phyloP scores from a whole-genome alignment of 2,888 invertebrate species.

The Sphaerolaimus hirsutus region DNA sequence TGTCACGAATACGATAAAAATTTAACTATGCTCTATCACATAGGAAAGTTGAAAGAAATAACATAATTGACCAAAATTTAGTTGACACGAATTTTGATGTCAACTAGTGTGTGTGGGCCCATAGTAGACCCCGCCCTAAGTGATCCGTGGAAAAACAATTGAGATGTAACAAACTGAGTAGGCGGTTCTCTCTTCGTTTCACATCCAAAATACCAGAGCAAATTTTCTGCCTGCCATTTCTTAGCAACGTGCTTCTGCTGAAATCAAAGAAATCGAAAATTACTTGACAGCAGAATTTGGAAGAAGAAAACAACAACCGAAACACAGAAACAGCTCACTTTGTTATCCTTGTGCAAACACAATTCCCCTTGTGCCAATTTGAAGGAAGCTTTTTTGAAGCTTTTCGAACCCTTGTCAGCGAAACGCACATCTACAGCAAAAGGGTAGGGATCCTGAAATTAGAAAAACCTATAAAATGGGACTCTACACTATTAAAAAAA shows the following conservation, averaged over 20 bases:
- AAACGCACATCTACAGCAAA: conserved; percentile 18
- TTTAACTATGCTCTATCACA: no score
- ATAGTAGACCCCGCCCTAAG: neutral
- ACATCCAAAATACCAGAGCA: conserved; percentile 16
- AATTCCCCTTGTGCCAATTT: neutral
- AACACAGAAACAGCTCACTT: neutral
- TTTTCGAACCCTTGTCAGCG: conserved; percentile 17
- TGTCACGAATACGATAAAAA: no score
- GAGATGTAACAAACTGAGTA: neutral
- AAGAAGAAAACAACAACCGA: no score
- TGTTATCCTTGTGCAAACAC: neutral
- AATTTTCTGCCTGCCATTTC: conserved; percentile 13
- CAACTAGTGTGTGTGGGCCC: neutral
- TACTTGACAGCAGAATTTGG: no score
- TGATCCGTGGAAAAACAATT: neutral
- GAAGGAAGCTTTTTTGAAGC: conserved; percentile 11
- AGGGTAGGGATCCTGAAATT: conserved; percentile 7
- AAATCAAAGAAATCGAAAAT: neutral
- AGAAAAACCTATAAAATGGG: no score
- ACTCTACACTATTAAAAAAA: no score
- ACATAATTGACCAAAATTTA: neutral
- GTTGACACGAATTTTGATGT: neutral
- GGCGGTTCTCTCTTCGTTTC: conserved; percentile 9
- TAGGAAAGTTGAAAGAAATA: no score
- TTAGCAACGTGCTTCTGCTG: neutral